Evolutionary conservation across 2,888 invertebrate genomes (phyloP), one percentile per base, ranked within the genome.

Genomic region (Melolontha melolontha): DNA sequence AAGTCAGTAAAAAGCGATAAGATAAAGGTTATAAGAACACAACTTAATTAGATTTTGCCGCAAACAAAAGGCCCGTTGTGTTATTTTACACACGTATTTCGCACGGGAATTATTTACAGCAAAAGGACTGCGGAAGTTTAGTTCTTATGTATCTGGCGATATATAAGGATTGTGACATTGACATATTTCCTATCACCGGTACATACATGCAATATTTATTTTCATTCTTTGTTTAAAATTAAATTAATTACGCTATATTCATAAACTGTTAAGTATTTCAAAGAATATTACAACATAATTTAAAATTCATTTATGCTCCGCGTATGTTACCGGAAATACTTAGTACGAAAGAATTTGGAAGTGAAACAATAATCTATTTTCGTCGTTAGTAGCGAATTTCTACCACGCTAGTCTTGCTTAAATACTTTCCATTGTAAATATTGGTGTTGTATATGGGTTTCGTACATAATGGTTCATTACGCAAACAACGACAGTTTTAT

Each of bases 121-220:
- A 34, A 34, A 34, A 34, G 27, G 64, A 59, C 70, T 69, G 69
- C 73, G 73, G 73, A 73, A 73, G 69, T 70, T 64, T 41, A 40
- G 40, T 50, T 51, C 49, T 63, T 63, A 49, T 40, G 62, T 50
- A 40, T 49, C 27, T 49, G n/a, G n/a, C 10, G 6, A 17, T 42
- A 16, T 67, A 67, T 75, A 47, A 34, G 42, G 47, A 22, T 34
- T 39, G 59, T 79, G 80, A 77, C 80, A 80, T 80, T 80, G 80
- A 79, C 79, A 77, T 74, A 77, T 77, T 78, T 78, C 78, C 59
- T 62, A 47, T 59, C 59, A 44, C 59, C 14, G 10, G 10, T 14
- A 17, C 16, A 16, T 34, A 47, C 16, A 27, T n/a, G 27, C 29
- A n/a, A 27, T 52, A 52, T 40, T 40, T 54, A 10, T 54, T 62